Conservation (phyloP, 2,113 vertebrate species). For the Procavia capensis region DNA sequence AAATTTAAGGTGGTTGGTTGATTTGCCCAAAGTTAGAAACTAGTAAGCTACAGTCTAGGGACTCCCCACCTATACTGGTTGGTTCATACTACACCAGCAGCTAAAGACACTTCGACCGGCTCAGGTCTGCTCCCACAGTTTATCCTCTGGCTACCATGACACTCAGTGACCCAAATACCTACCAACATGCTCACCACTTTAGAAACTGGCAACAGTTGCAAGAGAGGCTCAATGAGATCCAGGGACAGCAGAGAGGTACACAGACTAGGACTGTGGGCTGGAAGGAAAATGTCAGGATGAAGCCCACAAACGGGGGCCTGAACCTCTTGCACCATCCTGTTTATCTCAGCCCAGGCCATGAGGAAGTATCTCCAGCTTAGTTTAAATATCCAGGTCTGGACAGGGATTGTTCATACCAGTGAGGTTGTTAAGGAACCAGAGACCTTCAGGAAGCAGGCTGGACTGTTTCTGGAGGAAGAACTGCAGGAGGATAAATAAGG, state of each 20-base stretch:
- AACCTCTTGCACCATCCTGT: background rate
- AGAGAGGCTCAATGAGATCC: conserved; percentile 90
- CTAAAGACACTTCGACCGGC: background rate
- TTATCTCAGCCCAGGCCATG: background rate
- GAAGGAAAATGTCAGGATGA: background rate
- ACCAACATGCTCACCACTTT: conserved; percentile 91
- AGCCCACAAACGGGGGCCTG: background rate
- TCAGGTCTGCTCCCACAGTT: background rate
- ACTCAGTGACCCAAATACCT: conserved; percentile 64
- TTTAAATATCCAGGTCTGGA: background rate
- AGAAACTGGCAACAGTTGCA: conserved; percentile 91
- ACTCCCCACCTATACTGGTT: background rate
- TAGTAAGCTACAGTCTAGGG: conserved; percentile 5
- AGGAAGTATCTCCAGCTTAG: background rate
- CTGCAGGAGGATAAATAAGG: conserved; percentile 91
- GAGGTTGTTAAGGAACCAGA: conserved; percentile 98
- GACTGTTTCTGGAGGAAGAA: conserved; percentile 88
- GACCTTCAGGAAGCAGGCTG: conserved; percentile 90
- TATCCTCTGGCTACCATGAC: background rate
- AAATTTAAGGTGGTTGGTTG: background rate
- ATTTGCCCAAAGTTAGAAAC: background rate
- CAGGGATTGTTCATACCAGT: conserved; percentile 88
- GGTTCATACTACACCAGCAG: background rate
- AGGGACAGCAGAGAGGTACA: conserved; percentile 90
- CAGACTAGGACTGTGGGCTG: conserved; percentile 88